Percentiles rank a stretch among this genome's conserved stretches.
Evolutionary conservation across 2,113 vertebrate genomes (phyloP).

Genomic region (Rhabdomys dilectus): DNA sequence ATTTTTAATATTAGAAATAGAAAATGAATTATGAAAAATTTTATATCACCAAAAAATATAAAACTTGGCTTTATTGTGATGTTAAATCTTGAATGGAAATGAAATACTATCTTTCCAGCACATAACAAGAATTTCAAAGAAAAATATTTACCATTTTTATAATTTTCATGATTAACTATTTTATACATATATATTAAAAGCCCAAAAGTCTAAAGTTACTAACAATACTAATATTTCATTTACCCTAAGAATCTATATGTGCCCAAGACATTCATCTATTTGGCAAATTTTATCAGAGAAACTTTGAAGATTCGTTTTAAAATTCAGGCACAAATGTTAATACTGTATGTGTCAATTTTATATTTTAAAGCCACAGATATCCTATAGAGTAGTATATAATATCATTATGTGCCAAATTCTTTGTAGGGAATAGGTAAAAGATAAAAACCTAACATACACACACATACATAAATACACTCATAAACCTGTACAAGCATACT

Average conservation of each 20-base stretch:
- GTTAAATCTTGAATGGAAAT: neutral
- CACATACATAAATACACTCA: neutral
- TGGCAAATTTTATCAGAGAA: neutral
- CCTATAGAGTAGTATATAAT: neutral
- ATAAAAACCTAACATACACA: neutral
- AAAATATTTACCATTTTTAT: neutral
- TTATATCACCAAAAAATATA: constrained; percentile 16
- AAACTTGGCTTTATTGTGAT: neutral
- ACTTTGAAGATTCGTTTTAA: constrained; percentile 40
- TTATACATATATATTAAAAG: neutral
- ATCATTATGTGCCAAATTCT: constrained; percentile 26
- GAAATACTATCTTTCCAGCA: constrained; percentile 27
- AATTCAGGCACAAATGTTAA: constrained; percentile 39
- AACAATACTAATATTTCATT: constrained; percentile 10
- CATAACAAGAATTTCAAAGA: constrained; percentile 36
- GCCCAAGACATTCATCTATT: neutral
- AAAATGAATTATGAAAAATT: neutral
- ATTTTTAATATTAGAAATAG: neutral
- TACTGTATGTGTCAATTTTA: neutral
- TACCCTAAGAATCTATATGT: neutral
- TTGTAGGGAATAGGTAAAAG: constrained; percentile 13
- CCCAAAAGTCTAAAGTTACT: neutral
- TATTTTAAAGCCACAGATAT: neutral
- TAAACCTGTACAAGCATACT: neutral
- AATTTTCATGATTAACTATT: neutral